Evolutionary conservation across 2,113 vertebrate genomes (phyloP).

Genomic region (Aldabrachelys gigantea): DNA sequence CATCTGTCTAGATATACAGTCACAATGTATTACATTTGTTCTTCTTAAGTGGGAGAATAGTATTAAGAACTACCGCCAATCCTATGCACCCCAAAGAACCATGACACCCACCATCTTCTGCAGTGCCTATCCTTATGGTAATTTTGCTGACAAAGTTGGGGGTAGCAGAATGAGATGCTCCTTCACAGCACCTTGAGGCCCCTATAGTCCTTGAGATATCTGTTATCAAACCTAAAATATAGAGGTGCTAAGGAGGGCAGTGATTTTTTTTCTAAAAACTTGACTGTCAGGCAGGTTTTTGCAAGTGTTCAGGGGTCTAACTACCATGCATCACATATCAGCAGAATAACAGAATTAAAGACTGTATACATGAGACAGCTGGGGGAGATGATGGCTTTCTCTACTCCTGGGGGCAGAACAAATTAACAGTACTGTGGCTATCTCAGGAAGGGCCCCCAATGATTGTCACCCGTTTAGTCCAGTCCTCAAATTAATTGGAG

Average conservation of each 20-base stretch:
- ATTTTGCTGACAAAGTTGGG: background rate
- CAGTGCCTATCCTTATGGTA: background rate
- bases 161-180: background rate
- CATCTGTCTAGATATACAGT: background rate
- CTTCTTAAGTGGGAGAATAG: background rate
- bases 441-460: background rate
- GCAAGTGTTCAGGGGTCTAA: background rate
- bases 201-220: background rate
- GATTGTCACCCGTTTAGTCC: background rate
- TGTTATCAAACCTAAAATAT: background rate
- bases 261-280: background rate
- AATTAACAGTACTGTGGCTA: background rate
- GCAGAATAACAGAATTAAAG: background rate
- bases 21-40: background rate
- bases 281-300: background rate
- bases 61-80: fast-evolving
- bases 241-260: background rate
- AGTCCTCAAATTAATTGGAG: background rate
- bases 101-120: background rate
- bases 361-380: background rate
- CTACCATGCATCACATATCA: background rate
- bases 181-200: background rate
- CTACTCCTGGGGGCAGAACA: background rate
- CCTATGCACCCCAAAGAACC: fast-evolving
- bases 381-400: background rate